Conservation (phyloP, 2,888 invertebrate species). For the Eupithecia exiguata region DNA sequence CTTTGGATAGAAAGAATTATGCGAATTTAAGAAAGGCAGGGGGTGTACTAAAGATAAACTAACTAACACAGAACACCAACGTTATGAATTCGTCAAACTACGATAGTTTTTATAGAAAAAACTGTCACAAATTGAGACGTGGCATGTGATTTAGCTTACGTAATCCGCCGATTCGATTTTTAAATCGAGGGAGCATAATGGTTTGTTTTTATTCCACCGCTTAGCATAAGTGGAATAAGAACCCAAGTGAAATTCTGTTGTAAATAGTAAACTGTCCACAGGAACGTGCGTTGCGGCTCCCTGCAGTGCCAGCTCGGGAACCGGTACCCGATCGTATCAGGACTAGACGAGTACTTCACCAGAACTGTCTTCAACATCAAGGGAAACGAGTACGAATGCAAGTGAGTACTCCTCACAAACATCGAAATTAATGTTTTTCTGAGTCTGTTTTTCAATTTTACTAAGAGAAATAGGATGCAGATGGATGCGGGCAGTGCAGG, state of each 20-base stretch:
- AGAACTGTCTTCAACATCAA: conserved; percentile 95
- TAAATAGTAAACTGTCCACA: conserved; percentile 58
- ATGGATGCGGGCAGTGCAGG: no score
- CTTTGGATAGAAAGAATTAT: no score
- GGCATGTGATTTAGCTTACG: no score
- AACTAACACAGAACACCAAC: no score
- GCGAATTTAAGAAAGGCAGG: no score
- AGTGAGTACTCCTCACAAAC: conserved; percentile 85
- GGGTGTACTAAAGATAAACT: no score
- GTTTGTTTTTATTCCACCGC: neutral
- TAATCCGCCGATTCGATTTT: no score
- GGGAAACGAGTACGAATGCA: conserved; percentile 97
- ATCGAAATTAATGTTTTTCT: neutral
- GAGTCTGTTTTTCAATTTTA: neutral
- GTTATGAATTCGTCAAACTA: no score
- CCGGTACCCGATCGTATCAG: conserved; percentile 90
- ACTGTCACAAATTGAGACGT: no score
- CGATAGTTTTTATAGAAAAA: no score
- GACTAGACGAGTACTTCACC: conserved; percentile 92
- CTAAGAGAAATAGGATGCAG: neutral
- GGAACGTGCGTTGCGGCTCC: conserved; percentile 96
- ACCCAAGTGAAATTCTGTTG: neutral
- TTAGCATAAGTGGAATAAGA: neutral
- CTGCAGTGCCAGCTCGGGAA: conserved; percentile 96
- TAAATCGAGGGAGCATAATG: neutral